Base-by-base conservation (phyloP, 2,888 invertebrate genomes). In the Gymnocheta viridis region DNA sequence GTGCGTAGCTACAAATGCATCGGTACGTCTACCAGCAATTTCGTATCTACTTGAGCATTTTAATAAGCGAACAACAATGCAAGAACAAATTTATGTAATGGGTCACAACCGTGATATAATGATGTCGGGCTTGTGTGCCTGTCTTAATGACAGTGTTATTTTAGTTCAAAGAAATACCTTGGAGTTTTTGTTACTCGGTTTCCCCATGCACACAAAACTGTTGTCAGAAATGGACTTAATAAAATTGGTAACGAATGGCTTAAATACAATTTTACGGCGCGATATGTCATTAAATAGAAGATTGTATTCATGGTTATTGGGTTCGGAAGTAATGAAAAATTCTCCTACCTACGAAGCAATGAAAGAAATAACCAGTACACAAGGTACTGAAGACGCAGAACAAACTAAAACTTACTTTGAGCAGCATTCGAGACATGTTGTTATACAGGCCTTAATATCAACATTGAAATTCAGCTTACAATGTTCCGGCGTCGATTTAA, bases 251-350 rank as follows among this genome's bases (percentile, higher is more conserved):
- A 95, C 95, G 27, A 95, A 96, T 77, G 95, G 95, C 29, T 92
- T 97, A 69, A 93, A 94, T 49, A 95, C 95, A 6, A 95, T 98
- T 85, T 92, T 98, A 64, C 93, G 97, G 54, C 93, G 98, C 82
- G 98, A 98, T 90, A 97, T 97, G 96, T 97, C 97, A 32, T 93
- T 98, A 14, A 98, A 98, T 91, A 94, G 96, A 86, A 94, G 97
- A 38, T 92, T 98, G 35, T 97, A 96, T 91, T 95, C 96, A 0
- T 98, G 97, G 97, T 92, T 98, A 27, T 92, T 97, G 86, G 96
- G 96, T 51, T 94, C 94, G 7, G 96, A 96, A 90, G 93, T 94
- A 35, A 87, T 89, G 41, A 94, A 94, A 86, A 93, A 93, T 32
- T 89, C 90, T 1, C 90, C 90, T 27, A 89, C 88, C 19, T 90